Evolutionary conservation across 2,113 vertebrate genomes (phyloP), one percentile per base, ranked within the genome.

Genomic region (cat (Felis catus)): DNA sequence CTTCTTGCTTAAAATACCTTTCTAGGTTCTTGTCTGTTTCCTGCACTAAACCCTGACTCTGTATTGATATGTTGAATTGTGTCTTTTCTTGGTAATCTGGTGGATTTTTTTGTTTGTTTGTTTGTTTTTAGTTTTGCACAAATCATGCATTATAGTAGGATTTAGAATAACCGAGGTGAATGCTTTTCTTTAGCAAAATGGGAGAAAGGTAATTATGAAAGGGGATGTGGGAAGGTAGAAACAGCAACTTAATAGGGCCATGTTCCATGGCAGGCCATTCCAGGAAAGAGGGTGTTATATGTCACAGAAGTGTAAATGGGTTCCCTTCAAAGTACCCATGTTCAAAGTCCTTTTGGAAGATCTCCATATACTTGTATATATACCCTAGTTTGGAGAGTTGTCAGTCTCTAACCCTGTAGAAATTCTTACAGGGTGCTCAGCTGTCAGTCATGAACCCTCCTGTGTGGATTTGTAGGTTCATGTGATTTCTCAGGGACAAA

Each of bases 1-100:
- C 39, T 91, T 94, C n/a, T 71, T 85, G 65, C 39, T 80, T 80
- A 73, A 85, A 91, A 71, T 84, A 63, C 12, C 80, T 93, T 58
- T n/a, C 79, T 58, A 7, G 1, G 4, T 21, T 85, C 33, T 79
- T 41, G 13, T 66, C 27, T 79, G 66, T 16, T 61, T 74, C 11
- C 48, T 39, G 8, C 39, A 80, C 61, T 71, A 27, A 87, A 71
- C 13, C 9, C 11, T 45, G 79, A 11, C 14, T 21, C 9, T 27
- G 65, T 80, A 39, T 39, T 83, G 51, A 68, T 71, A 58, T 65
- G 95, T 73, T 90, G 33, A 96, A 65, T 87, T 53, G 27, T 55
- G 73, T 51, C 48, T 80, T 94, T 94, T 80, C 66, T 86, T 81
- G 33, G 53, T 92, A 13, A 21, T 76, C 63, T 88, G 33, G 19